These are phyloP conservation scores for Pardalotus punctatus DNA, from an alignment of 2,113 vertebrate species.

Conservation along the genomic window DNA sequence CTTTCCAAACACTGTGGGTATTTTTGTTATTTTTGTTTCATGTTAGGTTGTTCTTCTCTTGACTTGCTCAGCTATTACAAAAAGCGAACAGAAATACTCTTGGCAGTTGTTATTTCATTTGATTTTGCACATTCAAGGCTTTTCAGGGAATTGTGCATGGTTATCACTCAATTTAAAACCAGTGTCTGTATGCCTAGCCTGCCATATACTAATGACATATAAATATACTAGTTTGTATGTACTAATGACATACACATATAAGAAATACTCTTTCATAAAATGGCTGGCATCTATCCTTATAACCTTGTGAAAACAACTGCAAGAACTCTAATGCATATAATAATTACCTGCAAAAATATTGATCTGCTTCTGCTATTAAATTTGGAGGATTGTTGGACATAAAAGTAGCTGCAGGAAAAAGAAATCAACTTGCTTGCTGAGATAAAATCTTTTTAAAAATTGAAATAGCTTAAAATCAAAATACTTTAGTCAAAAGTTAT, in stretches of 20 bases:
- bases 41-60: not conserved
- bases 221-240: not conserved
- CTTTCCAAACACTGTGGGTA: not conserved
- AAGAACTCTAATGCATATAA: not conserved
- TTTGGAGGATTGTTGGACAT: not conserved
- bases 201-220: not conserved
- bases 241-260: not conserved
- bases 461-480: not conserved
- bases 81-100: not conserved
- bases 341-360: constrained; percentile 40
- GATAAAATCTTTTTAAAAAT: constrained; percentile 26
- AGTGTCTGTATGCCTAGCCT: not conserved
- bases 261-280: not conserved
- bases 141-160: not conserved
- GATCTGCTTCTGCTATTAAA: constrained; percentile 10
- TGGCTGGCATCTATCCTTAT: not conserved
- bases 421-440: not conserved
- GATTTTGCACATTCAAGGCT: not conserved
- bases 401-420: constrained; percentile 18
- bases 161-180: not conserved
- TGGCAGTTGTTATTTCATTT: not conserved
- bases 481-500: not conserved
- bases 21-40: not conserved
- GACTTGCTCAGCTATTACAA: not conserved
- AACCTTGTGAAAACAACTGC: not conserved